Percentiles rank a stretch among this genome's conserved stretches.
These are phyloP conservation scores for Gracilinanus agilis DNA, from an alignment of 2,113 vertebrate species.

Conservation along the genomic window DNA sequence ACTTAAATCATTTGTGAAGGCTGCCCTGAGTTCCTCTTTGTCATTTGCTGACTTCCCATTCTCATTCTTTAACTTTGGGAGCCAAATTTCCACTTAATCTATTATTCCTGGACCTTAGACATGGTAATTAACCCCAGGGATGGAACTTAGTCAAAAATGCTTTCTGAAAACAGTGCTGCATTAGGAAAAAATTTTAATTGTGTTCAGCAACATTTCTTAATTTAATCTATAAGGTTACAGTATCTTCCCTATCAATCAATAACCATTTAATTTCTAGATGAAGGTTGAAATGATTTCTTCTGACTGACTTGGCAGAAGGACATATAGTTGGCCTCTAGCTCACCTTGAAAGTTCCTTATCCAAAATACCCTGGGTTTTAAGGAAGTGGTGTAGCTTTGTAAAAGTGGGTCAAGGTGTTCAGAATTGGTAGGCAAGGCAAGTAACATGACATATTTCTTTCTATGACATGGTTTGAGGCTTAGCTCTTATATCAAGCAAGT, in stretches of 20 bases:
- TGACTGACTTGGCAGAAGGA: conserved; percentile 56
- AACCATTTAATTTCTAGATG: conserved; percentile 71
- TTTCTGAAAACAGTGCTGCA: conserved; percentile 66
- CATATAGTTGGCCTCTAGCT: conserved; percentile 1
- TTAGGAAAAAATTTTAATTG: conserved; percentile 69
- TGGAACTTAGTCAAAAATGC: conserved; percentile 67
- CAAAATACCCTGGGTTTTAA: conserved; percentile 42
- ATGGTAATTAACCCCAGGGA: conserved; percentile 70
- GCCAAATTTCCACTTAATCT: conserved; percentile 75
- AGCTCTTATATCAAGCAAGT: conserved; percentile 15
- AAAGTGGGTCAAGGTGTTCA: conserved; percentile 50
- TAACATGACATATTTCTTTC: conserved; percentile 14
- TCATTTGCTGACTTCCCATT: conserved; percentile 57
- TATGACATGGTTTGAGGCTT: conserved; percentile 24
- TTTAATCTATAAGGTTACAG: conserved; percentile 75
- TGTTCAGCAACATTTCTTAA: conserved; percentile 71
- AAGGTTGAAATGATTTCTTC: conserved; percentile 71
- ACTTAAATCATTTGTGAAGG: conserved; percentile 70
- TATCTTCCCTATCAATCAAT: conserved; percentile 73
- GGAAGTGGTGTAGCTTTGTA: background rate
- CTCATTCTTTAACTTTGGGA: conserved; percentile 63
- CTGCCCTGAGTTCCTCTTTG: conserved; percentile 19
- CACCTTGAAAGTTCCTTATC: conserved; percentile 34
- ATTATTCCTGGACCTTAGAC: conserved; percentile 67
- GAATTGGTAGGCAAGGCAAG: conserved; percentile 6